A percentile compares a stretch with the other conserved stretches of the same genome.
phyloP scores from a whole-genome alignment of 2,888 invertebrate genomes.

The Lepidocyrtoides sp. region DNA sequence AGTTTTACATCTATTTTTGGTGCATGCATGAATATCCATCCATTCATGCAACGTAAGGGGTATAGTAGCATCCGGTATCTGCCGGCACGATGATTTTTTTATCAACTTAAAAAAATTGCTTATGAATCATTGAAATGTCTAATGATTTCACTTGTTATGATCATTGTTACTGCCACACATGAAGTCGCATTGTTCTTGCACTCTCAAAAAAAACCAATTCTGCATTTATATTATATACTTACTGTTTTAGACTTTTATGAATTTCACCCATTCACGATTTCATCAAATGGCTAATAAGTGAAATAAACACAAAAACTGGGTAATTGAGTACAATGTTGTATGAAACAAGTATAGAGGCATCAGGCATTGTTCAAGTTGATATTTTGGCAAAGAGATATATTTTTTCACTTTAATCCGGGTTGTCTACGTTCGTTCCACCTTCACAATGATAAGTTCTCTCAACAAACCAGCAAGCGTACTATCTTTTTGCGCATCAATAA shows the following conservation, averaged over 20 bases:
- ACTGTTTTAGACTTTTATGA: not conserved
- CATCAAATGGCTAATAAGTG: not conserved
- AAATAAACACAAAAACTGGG: not conserved
- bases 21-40: not conserved
- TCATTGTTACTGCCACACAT: no score
- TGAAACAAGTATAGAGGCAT: not conserved
- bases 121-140: no score
- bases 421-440: not conserved
- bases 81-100: no score
- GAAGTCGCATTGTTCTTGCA: not conserved
- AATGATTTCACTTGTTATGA: no score
- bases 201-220: not conserved
- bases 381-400: not conserved
- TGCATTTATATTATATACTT: no score
- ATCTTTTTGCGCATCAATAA: not conserved
- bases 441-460: not conserved
- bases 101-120: no score
- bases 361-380: not conserved
- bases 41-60: no score
- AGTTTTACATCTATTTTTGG: not conserved
- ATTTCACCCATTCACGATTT: not conserved
- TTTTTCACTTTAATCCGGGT: not conserved
- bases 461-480: not conserved
- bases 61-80: no score
- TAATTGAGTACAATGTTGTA: not conserved